Evolutionary conservation across 1,140 invertebrate genomes (phyloP).

Genomic region (Neodiprion virginianus): DNA sequence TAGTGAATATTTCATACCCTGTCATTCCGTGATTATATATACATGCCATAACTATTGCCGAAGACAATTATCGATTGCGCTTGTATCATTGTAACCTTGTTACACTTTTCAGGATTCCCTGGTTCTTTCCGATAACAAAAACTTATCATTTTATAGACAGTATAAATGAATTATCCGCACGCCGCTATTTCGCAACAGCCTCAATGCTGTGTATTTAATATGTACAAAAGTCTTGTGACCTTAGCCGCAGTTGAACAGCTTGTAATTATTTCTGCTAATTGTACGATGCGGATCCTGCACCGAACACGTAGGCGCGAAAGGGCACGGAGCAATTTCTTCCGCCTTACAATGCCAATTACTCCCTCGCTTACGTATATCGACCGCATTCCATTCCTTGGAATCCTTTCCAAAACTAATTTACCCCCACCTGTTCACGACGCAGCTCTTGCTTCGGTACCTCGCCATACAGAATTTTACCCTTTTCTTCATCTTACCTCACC

Average conservation of each 20-base stretch:
- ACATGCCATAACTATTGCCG: neutral
- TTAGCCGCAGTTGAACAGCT: neutral
- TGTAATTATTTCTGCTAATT: conserved; percentile 7
- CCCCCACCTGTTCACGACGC: too few relatives aligned
- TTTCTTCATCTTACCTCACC: too few relatives aligned
- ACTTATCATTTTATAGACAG: too few relatives aligned
- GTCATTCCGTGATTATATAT: too few relatives aligned
- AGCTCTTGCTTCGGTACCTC: too few relatives aligned
- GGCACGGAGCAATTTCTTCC: neutral
- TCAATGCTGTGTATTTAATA: too few relatives aligned
- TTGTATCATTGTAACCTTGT: neutral
- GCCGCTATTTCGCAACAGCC: too few relatives aligned
- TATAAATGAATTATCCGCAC: too few relatives aligned
- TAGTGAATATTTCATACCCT: neutral
- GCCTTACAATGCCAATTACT: neutral
- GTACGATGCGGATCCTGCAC: neutral
- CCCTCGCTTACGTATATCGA: neutral
- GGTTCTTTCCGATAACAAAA: too few relatives aligned
- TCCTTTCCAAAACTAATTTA: too few relatives aligned
- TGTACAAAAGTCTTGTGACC: neutral
- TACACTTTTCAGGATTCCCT: neutral
- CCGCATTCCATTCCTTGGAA: too few relatives aligned
- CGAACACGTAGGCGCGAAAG: neutral
- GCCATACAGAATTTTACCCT: too few relatives aligned
- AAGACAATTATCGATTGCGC: neutral